These are phyloP conservation scores for Butorides virescens DNA, from an alignment of 2,113 vertebrate genomes.

Conservation along the genomic window DNA sequence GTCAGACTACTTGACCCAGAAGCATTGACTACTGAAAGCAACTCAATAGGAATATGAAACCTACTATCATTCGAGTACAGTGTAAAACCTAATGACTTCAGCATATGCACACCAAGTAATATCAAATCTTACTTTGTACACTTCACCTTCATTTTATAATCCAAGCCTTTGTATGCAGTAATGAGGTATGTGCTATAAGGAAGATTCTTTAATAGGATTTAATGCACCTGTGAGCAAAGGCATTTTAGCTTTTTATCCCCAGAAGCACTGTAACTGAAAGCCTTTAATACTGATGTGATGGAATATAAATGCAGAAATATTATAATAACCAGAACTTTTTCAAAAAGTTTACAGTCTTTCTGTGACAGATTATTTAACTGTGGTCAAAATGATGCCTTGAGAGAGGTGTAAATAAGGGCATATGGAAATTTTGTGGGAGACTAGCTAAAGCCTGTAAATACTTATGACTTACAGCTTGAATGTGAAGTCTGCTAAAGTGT, in stretches of 20 bases:
- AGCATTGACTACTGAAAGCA: constrained; percentile 76
- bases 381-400: constrained; percentile 76
- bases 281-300: constrained; percentile 84
- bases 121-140: constrained; percentile 81
- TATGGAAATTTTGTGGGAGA: constrained; percentile 67
- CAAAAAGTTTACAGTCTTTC: constrained; percentile 81
- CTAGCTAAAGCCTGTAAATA: constrained; percentile 58
- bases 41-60: constrained; percentile 78
- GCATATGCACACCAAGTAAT: constrained; percentile 82
- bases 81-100: constrained; percentile 83
- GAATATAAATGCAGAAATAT: constrained; percentile 85
- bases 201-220: constrained; percentile 88
- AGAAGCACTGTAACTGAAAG: constrained; percentile 84
- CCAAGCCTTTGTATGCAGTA: constrained; percentile 84
- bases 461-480: constrained; percentile 40
- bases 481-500: constrained; percentile 12
- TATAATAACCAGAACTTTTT: constrained; percentile 82
- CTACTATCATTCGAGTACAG: constrained; percentile 74
- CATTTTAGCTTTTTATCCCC: constrained; percentile 85
- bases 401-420: constrained; percentile 74
- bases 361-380: constrained; percentile 79
- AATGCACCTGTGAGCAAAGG: constrained; percentile 87
- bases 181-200: constrained; percentile 87
- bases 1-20: constrained; percentile 80
- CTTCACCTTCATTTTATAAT: constrained; percentile 86